These are phyloP conservation scores for Psophia crepitans DNA, from an alignment of 2,113 vertebrate genomes.

Conservation along the genomic window DNA sequence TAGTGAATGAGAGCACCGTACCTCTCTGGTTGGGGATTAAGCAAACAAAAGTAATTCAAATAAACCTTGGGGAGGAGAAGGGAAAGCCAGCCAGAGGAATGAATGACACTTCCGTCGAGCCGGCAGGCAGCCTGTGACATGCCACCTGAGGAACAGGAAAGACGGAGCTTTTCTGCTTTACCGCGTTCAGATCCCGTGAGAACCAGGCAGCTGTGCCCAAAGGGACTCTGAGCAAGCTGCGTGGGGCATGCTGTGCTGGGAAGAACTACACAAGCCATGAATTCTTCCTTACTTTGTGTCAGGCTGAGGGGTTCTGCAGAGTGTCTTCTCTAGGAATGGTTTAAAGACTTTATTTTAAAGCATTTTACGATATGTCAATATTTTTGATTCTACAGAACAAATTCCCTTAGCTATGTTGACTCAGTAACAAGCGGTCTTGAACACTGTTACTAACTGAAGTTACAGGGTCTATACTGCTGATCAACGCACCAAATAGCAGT, in stretches of 20 bases:
- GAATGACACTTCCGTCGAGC: slow-evolving; percentile 13
- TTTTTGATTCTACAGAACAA: not conserved
- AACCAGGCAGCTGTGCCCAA: slow-evolving; percentile 45
- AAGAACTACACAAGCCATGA: not conserved
- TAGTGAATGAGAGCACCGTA: not conserved
- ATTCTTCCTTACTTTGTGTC: slow-evolving; percentile 5
- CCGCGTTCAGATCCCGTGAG: slow-evolving; percentile 50
- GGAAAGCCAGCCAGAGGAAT: not conserved
- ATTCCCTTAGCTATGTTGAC: not conserved
- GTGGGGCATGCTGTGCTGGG: not conserved
- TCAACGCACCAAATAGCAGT: not conserved
- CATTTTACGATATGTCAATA: not conserved
- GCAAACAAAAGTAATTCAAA: slow-evolving; percentile 41
- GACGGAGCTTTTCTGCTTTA: not conserved
- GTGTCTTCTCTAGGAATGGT: not conserved
- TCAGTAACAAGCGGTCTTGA: not conserved
- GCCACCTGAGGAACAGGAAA: not conserved
- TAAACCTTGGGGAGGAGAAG: not conserved
- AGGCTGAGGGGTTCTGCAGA: not conserved
- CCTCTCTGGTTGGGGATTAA: slow-evolving; percentile 38
- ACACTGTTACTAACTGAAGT: not conserved
- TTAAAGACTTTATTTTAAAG: not conserved
- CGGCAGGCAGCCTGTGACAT: slow-evolving; percentile 54
- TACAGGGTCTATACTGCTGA: not conserved
- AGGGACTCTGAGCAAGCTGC: not conserved